Base-by-base conservation (phyloP, 2,113 vertebrate species). In the Chloropsis cyanopogon region DNA sequence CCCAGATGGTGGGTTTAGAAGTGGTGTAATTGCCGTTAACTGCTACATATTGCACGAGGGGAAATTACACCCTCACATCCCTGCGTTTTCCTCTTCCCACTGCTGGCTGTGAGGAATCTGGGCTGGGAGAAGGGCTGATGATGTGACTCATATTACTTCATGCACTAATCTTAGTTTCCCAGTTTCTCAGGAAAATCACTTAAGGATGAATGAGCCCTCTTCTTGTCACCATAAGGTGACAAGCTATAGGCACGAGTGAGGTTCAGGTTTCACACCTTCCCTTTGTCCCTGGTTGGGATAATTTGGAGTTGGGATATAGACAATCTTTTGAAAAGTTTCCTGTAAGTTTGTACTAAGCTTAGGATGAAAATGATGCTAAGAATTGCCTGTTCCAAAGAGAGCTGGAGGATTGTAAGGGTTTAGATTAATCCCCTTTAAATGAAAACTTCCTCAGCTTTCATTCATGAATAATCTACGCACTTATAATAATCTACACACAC, bases 361-460 rank as follows among this genome's bases (percentile, higher is more conserved):
- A 50, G 63, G 56, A 87, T 46, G 52, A 91, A 90, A 94, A 87
- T 9, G 56, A 91, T 92, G 66, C 53, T 84, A 69, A 91, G 78
- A 93, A 94, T 79, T 86, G 72, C 81, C 82, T 82, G 57, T 64
- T 95, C 69, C 42, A 46, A 93, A 79, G 73, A 96, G 69, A 94
- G 66, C 35, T 68, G 61, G 49, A 86, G 39, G 69, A 93, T 80
- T 95, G 57, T 24, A 76, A 96, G 59, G 69, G 42, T 70, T 97
- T 96, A 96, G 57, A 93, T 93, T 96, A 97, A 97, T 96, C 88
- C 91, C 68, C 53, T 97, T 93, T 96, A 96, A 97, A 97, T 95
- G 90, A 96, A 96, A 97, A 86, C 90, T 96, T 95, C 90, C 89
- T 94, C 90, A 82, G 83, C 75, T 96, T 84, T 90, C 93, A 86